A percentile compares a stretch with the other conserved stretches of the same genome.
Conservation (phyloP, 2,113 vertebrate species). For the Parus major region DNA sequence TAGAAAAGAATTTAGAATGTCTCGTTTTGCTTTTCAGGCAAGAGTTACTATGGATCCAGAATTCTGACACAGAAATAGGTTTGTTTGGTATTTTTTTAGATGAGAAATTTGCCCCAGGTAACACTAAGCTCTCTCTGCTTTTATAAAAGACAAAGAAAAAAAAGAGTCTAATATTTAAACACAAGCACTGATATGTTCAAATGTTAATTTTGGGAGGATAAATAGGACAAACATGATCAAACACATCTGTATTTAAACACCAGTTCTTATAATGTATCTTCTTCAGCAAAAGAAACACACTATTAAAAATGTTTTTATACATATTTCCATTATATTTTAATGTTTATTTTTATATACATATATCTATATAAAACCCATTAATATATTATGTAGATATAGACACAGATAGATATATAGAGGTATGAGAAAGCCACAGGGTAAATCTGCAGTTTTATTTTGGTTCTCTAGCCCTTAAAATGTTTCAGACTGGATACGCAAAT, state of each 20-base stretch:
- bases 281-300: background rate
- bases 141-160: background rate
- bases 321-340: background rate
- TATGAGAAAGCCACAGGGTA: background rate
- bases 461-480: background rate
- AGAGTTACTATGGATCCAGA: background rate
- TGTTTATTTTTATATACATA: background rate
- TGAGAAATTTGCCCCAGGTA: background rate
- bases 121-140: background rate
- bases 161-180: background rate
- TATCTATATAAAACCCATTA: background rate
- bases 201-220: background rate
- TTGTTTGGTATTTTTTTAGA: background rate
- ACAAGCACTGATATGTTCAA: background rate
- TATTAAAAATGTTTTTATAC: background rate
- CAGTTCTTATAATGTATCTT: background rate
- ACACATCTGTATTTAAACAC: background rate
- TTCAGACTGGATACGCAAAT: background rate
- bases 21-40: slow-evolving; percentile 5
- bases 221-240: background rate
- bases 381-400: background rate
- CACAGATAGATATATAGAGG: background rate
- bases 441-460: background rate
- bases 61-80: background rate
- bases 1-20: slow-evolving; percentile 37